Base-by-base conservation (phyloP, 2,888 invertebrate genomes). In the Folsomia manolachei region DNA sequence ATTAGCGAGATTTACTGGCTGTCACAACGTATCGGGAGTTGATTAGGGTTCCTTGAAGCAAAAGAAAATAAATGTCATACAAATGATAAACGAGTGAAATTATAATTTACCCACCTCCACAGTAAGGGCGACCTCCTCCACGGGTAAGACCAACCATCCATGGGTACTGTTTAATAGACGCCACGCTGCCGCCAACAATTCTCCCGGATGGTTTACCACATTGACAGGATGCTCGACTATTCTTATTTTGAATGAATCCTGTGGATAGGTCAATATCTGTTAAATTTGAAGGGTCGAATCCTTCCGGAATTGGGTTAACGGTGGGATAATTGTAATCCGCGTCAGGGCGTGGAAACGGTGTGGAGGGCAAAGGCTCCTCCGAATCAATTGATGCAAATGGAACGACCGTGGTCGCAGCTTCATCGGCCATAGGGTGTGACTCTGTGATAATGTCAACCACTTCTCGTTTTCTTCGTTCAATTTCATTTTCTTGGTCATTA, bases 121-220 rank as follows among this genome's bases (percentile, higher is more conserved):
- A 77, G 39, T 74, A 77, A 21, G 75, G 74, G 23, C 75, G 39
- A 25, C 77, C 77, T 19, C 69, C 63, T 18, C 77, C 77, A 25
- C 77, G 60, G 11, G 77, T 75, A 24, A 78, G 21, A 19, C 75
- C 77, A 9, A 73, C 77, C 1, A 76, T 79, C 79, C 79, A 79
- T 1, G 79, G 79, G 21, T 56, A 56, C 14, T 76, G 72, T 27
- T 64, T 52, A 70, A 78, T 78, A n/a, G 67, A 69, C 2, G 78
- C 78, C 1, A 65, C 51, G 19, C 53, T 60, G n/a, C 79, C 79
- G 2, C 78, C 78, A 21, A 79, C 79, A 73, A 79, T 79, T 27
- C 74, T 71, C 1, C 24, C 14, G n/a, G 27, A 68, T 19, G 77
- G 70, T 60, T 60, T 63, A 26, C 77, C 75, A 60, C 77, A 77